These are phyloP conservation scores for Poeciliopsis infans DNA, from an alignment of 2,797 vertebrate species.

Conservation along the genomic window DNA sequence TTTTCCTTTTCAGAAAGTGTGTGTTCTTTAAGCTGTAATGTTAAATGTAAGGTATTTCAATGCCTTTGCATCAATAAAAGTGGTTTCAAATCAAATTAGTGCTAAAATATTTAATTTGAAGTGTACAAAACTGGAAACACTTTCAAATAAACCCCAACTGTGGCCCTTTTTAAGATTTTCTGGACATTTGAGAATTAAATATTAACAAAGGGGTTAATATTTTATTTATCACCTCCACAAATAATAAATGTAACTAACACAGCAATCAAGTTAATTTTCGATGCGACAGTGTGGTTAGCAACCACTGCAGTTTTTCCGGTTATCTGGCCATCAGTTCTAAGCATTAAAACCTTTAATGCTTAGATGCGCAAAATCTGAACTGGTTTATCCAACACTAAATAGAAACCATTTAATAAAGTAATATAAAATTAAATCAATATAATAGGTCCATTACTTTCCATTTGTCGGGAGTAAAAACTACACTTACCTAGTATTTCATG, in stretches of 20 bases:
- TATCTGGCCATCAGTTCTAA: not conserved
- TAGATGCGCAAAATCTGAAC: not conserved
- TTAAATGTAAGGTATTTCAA: not conserved
- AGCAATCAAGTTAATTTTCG: not conserved
- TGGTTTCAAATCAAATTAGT: constrained; percentile 6
- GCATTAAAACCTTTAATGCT: not conserved
- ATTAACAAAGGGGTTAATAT: not conserved
- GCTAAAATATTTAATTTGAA: not conserved
- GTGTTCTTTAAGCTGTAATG: not conserved
- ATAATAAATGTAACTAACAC: not conserved
- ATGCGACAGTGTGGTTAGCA: not conserved
- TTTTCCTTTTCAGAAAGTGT: not conserved
- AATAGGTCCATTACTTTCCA: not conserved
- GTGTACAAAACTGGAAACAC: constrained; percentile 13
- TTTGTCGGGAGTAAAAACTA: not conserved
- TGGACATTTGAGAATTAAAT: not conserved
- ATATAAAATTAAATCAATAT: not conserved
- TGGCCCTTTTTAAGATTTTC: not conserved
- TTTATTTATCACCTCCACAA: not conserved
- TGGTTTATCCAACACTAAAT: not conserved
- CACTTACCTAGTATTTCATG: not conserved
- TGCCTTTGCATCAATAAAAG: constrained; percentile 8
- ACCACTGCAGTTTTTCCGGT: not conserved
- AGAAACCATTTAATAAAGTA: not conserved
- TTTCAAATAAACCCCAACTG: not conserved